A percentile compares a stretch with the other conserved stretches of the same genome.
These are phyloP conservation scores for Eucidaris tribuloides DNA, from an alignment of 35 echinoderm and acorn worm species.

Conservation along the genomic window DNA sequence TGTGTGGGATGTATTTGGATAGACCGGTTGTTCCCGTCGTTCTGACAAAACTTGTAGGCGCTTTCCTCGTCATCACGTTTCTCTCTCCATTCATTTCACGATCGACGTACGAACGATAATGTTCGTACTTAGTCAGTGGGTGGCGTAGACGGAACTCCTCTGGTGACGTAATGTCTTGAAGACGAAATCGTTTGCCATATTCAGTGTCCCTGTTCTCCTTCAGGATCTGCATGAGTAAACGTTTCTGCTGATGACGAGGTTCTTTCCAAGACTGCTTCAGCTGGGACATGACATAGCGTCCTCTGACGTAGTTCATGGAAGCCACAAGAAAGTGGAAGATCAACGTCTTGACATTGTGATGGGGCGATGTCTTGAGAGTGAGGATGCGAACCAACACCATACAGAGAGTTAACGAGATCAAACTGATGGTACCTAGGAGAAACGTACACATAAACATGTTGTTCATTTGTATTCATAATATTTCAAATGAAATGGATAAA, in stretches of 20 bases:
- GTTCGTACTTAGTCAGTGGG: conserved; percentile 34
- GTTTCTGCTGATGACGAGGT: conserved; percentile 12
- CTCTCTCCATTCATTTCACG: conserved; percentile 29
- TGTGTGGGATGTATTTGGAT: conserved; percentile 22
- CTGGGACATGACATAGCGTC: not conserved
- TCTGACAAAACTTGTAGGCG: conserved; percentile 6
- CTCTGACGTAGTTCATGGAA: not conserved
- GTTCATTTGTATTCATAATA: too few relatives aligned
- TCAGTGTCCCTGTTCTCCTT: not conserved
- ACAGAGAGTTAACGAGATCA: not conserved
- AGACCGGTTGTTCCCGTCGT: conserved; percentile 51
- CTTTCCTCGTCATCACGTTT: conserved; percentile 33
- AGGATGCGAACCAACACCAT: not conserved
- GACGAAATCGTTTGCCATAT: conserved; percentile 16
- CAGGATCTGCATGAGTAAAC: conserved; percentile 18
- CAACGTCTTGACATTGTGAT: not conserved
- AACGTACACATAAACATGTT: too few relatives aligned
- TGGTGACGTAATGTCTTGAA: conserved; percentile 21
- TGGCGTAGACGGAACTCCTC: conserved; percentile 29
- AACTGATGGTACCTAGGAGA: too few relatives aligned
- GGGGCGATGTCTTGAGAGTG: not conserved
- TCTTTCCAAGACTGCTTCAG: not conserved
- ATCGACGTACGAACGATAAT: conserved; percentile 36
- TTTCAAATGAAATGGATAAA: too few relatives aligned
- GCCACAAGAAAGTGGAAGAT: not conserved